Conservation (phyloP, 2,888 invertebrate genomes). For the Strigamia transsilvanica region DNA sequence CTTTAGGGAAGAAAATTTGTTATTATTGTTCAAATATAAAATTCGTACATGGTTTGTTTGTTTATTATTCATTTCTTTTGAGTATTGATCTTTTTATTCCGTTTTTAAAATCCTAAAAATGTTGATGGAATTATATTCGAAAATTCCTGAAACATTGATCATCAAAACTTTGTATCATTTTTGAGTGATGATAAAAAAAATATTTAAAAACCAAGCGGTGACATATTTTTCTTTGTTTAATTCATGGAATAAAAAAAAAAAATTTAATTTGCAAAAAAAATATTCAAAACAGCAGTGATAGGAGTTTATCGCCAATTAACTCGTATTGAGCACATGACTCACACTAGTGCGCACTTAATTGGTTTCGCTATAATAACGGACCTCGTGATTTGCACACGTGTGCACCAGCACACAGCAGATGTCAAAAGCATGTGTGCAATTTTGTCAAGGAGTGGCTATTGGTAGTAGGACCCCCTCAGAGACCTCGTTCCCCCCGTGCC, state of each 20-base stretch:
- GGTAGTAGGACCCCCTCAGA: constrained; percentile 16
- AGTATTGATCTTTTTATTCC: too few relatives aligned
- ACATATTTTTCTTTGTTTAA: too few relatives aligned
- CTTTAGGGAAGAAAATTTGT: too few relatives aligned
- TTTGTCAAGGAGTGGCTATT: constrained; percentile 33
- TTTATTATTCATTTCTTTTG: too few relatives aligned
- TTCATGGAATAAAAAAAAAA: neutral
- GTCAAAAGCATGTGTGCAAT: constrained; percentile 37
- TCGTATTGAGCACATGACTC: constrained; percentile 29
- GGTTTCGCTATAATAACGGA: constrained; percentile 22
- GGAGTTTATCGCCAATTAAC: constrained; percentile 43
- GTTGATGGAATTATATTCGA: too few relatives aligned
- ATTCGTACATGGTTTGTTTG: too few relatives aligned
- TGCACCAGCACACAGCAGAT: neutral
- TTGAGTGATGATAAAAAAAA: too few relatives aligned
- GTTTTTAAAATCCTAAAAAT: too few relatives aligned
- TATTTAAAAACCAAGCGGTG: too few relatives aligned
- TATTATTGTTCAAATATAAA: too few relatives aligned
- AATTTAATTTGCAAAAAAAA: neutral
- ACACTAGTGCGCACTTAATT: constrained; percentile 30
- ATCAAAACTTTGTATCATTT: too few relatives aligned
- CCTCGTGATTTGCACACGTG: constrained; percentile 18
- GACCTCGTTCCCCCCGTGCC: constrained; percentile 7
- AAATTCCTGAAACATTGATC: too few relatives aligned
- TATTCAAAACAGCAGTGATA: neutral